Conservation (phyloP, 2,113 vertebrate genomes). For the Gila orcuttii region DNA sequence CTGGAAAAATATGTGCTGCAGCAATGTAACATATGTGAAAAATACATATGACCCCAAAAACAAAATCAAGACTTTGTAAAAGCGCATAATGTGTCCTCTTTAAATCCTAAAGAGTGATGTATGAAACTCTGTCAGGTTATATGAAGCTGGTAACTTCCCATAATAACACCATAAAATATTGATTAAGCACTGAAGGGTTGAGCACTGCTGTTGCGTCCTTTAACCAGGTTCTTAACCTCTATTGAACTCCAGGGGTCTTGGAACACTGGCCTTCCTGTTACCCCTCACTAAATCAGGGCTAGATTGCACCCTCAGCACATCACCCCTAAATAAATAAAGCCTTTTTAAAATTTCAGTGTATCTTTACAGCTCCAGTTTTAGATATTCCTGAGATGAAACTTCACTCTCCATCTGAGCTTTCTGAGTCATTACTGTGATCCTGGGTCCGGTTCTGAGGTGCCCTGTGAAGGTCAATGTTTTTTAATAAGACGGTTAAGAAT, state of each 20-base stretch:
- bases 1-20: no score
- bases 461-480: slow-evolving; percentile 45
- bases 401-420: slow-evolving; percentile 22
- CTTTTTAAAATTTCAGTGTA: not conserved
- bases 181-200: not conserved
- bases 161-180: not conserved
- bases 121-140: not conserved
- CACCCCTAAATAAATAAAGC: slow-evolving; percentile 18
- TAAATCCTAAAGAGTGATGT: not conserved
- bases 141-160: not conserved
- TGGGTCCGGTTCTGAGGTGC: not conserved
- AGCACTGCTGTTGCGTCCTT: not conserved
- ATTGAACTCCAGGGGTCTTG: slow-evolving; percentile 11
- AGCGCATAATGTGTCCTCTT: not conserved
- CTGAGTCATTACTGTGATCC: slow-evolving; percentile 23
- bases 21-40: no score
- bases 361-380: slow-evolving; percentile 8
- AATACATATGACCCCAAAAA: no score
- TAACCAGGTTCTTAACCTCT: slow-evolving; percentile 10
- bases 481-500: slow-evolving; percentile 34
- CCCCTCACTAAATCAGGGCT: not conserved
- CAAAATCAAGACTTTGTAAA: no score
- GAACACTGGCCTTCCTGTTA: not conserved
- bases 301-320: not conserved
- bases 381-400: slow-evolving; percentile 1